A percentile compares a stretch with the other conserved stretches of the same genome.
These are phyloP conservation scores for Chrysolina oricalcia DNA, from an alignment of 2,888 invertebrate species.

Conservation along the genomic window DNA sequence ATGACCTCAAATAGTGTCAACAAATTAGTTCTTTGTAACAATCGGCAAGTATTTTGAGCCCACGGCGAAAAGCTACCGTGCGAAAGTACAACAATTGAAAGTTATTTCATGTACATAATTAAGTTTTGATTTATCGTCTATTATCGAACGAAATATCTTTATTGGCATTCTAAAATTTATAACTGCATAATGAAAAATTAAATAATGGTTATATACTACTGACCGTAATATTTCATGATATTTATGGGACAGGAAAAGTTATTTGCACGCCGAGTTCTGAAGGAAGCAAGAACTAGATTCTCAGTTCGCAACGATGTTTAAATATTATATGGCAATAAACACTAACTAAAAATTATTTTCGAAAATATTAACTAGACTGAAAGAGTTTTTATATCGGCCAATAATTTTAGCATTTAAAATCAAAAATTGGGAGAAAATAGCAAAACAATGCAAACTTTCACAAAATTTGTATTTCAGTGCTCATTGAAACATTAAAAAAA, in stretches of 20 bases:
- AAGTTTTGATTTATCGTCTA: constrained; percentile 56
- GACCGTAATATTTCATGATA: constrained; percentile 36
- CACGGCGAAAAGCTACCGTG: constrained; percentile 53
- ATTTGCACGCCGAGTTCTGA: neutral
- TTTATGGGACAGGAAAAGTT: constrained; percentile 31
- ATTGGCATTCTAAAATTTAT: constrained; percentile 46
- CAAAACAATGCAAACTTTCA: no score
- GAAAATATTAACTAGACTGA: no score
- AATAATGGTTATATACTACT: constrained; percentile 36
- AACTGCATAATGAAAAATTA: constrained; percentile 33
- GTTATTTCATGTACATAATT: constrained; percentile 53
- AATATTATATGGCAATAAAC: neutral
- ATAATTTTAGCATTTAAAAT: no score
- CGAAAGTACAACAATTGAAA: constrained; percentile 55
- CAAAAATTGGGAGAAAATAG: no score
- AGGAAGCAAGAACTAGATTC: neutral
- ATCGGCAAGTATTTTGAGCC: constrained; percentile 36
- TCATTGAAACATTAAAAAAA: no score
- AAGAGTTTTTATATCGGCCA: no score
- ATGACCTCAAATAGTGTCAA: constrained; percentile 38
- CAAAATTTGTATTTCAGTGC: no score
- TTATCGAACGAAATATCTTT: constrained; percentile 53
- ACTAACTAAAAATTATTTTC: no score
- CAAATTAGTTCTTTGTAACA: constrained; percentile 36
- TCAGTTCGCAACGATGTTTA: neutral